Base-by-base conservation (phyloP, 1,140 invertebrate genomes). In the Bilobella aurantiaca region DNA sequence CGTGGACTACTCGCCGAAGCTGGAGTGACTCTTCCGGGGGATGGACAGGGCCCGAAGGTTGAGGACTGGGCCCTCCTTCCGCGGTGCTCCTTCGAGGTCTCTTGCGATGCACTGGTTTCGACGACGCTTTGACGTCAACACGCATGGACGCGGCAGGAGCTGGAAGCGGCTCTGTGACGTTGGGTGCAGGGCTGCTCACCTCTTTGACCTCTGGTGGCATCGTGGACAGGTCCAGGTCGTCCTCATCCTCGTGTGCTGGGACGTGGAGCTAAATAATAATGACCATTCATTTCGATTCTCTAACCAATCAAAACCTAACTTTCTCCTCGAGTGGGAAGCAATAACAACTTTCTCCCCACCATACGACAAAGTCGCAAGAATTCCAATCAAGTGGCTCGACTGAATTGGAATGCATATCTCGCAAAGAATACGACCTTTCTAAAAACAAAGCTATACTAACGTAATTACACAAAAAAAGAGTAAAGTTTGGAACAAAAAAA, bases 1-100 rank as follows among this genome's bases (percentile, higher is more conserved):
- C 71, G 28, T 70, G 68, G 18, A 73, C 71, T 5, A 70, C 68
- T 5, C 65, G 56, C 16, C 68, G 57, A 32, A 73, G 67, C 27
- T 31, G 58, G 2, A 73, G 59, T 0, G 68, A 70, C 8, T 69
- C 70, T 18, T 63, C 63, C 12, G 49, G 49, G 21, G 66, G 49
- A n/a, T n/a, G n/a, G n/a, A n/a, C n/a, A n/a, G n/a, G n/a, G n/a
- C n/a, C n/a, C n/a, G n/a, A n/a, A 53, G 49, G 34, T 42, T 42
- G 25, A 18, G 8, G 18, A 25, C 14, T 25, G 28, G 23, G 23
- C 21, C 29, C 2, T 2, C 3, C 5, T 12, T 58, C 60, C n/a
- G 29, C 30, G 31, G 31, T 2, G 31, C 49, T 63, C 37, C 61
- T 62, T 25, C 34, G 27, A 21, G 30, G n/a, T 14, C 42, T 63